Conservation (phyloP, 2,797 vertebrate species). For the Muscicapa comitata region DNA sequence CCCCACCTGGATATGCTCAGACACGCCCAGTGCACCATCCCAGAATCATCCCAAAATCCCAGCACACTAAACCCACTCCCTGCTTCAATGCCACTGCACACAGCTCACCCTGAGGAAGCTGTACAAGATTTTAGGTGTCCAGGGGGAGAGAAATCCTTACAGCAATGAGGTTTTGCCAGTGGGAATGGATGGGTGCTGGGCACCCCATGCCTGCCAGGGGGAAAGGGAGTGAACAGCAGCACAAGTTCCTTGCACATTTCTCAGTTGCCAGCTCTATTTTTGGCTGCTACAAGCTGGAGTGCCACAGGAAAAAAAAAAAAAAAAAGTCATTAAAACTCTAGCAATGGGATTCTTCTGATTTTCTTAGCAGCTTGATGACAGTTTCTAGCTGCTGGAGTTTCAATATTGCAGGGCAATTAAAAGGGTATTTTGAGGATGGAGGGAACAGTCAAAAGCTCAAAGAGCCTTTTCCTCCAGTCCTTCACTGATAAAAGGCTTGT, state of each 20-base stretch:
- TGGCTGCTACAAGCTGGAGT: not conserved
- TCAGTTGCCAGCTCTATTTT: not conserved
- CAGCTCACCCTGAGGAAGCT: rapidly evolving
- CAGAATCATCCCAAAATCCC: not conserved
- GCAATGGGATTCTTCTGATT: not conserved
- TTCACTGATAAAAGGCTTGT: not conserved
- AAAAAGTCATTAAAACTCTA: not conserved
- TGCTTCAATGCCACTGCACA: rapidly evolving
- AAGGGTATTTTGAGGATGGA: not conserved
- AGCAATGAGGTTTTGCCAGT: rapidly evolving
- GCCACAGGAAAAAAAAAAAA: too few species aligned
- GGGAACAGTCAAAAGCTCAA: not conserved
- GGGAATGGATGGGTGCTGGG: not conserved
- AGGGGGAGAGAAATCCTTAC: not conserved
- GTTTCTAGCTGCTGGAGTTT: not conserved
- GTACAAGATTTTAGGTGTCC: not conserved
- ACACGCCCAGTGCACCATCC: not conserved
- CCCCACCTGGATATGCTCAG: not conserved
- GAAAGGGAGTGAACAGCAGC: not conserved
- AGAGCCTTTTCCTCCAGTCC: not conserved
- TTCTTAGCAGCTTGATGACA: not conserved
- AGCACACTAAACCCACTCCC: rapidly evolving
- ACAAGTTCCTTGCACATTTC: not conserved
- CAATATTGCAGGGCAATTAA: not conserved
- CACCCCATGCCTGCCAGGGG: not conserved